phyloP scores from a whole-genome alignment of 1,140 invertebrate species.

The Paramacrobiotus metropolitanus region DNA sequence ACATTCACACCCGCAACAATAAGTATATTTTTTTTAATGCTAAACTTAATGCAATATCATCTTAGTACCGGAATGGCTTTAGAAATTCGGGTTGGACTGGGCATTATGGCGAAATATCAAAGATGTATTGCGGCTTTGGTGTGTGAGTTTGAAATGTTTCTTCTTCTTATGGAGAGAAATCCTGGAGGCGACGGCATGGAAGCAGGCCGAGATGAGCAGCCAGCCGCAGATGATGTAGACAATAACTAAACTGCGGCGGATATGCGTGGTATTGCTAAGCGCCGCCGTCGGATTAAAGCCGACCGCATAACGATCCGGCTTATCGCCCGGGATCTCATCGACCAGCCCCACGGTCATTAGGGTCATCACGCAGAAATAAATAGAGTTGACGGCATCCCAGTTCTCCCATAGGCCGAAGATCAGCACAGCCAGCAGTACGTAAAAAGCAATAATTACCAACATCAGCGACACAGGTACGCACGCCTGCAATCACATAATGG shows the following conservation, averaged over 20 bases:
- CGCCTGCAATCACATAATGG: no score
- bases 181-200: neutral
- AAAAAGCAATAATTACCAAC: neutral
- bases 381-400: neutral
- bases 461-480: constrained; percentile 1
- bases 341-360: neutral
- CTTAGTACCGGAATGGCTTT: no score
- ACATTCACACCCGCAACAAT: no score
- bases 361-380: constrained; percentile 1
- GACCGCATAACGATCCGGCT: neutral
- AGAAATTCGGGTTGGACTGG: neutral
- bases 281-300: no score
- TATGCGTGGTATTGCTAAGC: neutral
- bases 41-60: no score
- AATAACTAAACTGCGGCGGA: neutral
- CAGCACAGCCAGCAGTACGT: neutral
- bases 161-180: neutral
- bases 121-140: neutral
- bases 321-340: neutral
- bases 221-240: neutral
- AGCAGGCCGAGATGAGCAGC: neutral
- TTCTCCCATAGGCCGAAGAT: constrained; percentile 2
- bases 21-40: no score
- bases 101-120: neutral
- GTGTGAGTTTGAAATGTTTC: neutral